phyloP scores from a whole-genome alignment of 2,888 invertebrate genomes.

The Ochlodes sylvanus region DNA sequence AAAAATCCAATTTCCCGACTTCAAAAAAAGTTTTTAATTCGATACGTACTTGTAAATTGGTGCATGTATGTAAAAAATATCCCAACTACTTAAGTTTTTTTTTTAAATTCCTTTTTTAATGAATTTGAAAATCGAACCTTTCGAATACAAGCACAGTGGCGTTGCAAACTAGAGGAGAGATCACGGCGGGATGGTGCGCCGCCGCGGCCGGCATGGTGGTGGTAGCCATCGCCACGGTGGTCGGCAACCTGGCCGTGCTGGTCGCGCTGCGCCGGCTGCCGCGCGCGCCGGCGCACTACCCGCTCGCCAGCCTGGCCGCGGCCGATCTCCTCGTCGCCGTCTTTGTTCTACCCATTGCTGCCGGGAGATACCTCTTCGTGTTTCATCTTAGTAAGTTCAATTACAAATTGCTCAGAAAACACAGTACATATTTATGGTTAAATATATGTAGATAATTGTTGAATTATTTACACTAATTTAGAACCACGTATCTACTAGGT shows the following conservation, averaged over 20 bases:
- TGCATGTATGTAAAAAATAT: too few relatives aligned
- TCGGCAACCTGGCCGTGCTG: conserved; percentile 67
- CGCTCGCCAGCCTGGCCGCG: conserved; percentile 88
- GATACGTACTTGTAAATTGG: too few relatives aligned
- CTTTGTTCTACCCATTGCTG: conserved; percentile 84
- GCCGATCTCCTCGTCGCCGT: conserved; percentile 87
- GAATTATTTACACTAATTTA: too few relatives aligned
- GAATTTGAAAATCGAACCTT: neutral
- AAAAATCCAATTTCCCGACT: too few relatives aligned
- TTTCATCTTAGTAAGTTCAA: conserved; percentile 69
- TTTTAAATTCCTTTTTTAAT: too few relatives aligned
- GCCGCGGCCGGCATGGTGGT: conserved; percentile 57
- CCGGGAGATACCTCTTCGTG: conserved; percentile 83
- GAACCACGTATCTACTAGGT: too few relatives aligned
- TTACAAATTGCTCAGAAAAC: too few relatives aligned
- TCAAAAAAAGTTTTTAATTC: too few relatives aligned
- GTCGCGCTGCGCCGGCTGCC: conserved; percentile 59
- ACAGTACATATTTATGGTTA: too few relatives aligned
- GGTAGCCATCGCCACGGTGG: conserved; percentile 56
- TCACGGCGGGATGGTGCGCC: conserved; percentile 55
- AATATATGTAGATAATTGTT: too few relatives aligned
- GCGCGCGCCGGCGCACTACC: conserved; percentile 86
- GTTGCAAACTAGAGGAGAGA: conserved; percentile 55
- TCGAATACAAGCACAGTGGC: conserved; percentile 22
- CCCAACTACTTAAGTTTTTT: too few relatives aligned